Base-by-base conservation (phyloP, 2,888 invertebrate species). In the Cosmopolites sordidus region DNA sequence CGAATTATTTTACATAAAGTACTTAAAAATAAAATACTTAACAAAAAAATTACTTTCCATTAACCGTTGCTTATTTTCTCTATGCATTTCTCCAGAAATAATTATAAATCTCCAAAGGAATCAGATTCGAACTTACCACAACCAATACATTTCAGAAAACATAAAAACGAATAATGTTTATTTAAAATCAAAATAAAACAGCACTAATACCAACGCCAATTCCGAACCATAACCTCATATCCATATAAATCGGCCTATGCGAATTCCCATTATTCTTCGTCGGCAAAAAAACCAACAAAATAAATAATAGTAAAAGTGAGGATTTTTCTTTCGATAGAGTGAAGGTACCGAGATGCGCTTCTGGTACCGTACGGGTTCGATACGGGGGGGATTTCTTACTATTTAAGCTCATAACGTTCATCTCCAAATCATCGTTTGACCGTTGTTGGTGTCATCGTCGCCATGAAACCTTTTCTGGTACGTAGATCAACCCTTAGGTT, bases 391-490 rank as follows among this genome's bases (percentile, higher is more conserved):
- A 64, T 62, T 61, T 53, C 53, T 58, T 40, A 52, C 57, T 64
- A 64, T 64, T 64, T 62, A 62, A 62, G 60, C 59, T 59, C 56
- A 54, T 62, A 64, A 22, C 65, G 67, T 67, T 65, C 67, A 70
- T 67, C 65, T 60, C 62, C 60, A 56, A 47, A 51, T 56, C 61
- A 61, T 64, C 64, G 69, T 70, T 68, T 68, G 67, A 68, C 68
- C 67, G 66, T 65, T 64, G 68, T 69, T 62, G 65, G 70, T 70
- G 69, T 64, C 61, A 58, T 66, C 65, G 62, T 56, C 62, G 67
- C 63, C 66, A 71, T 71, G 71, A 69, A 66, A 69, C 68, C 69
- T 58, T 69, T 71, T 63, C 63, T 71, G 71, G 71, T 71, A 71
- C 61, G 71, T 71, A 67, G 59, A 22, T 8, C 8, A 3, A 22